These are phyloP conservation scores for Coccyzus lansbergi DNA, from an alignment of 2,797 vertebrate species.

Conservation along the genomic window DNA sequence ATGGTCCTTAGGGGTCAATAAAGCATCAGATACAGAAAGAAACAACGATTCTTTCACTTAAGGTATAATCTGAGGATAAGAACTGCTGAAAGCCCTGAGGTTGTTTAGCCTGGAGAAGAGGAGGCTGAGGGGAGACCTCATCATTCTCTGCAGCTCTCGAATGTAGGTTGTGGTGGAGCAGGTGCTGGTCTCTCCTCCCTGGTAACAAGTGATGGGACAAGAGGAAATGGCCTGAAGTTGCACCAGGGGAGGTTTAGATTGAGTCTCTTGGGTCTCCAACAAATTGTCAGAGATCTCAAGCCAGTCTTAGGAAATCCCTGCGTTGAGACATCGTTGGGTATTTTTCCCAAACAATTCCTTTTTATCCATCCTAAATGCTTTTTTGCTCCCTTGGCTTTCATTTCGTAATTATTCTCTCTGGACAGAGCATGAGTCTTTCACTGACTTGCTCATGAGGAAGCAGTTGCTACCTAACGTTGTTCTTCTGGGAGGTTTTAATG, in stretches of 20 bases:
- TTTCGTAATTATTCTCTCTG: constrained; percentile 23
- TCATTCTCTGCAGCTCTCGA: no score
- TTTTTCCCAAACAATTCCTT: not conserved
- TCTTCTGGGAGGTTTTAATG: not conserved
- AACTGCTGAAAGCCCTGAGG: no score
- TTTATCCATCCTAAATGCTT: not conserved
- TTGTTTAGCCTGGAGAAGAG: no score
- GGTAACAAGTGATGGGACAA: no score
- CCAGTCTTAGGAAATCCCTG: not conserved
- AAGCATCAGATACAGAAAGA: not conserved
- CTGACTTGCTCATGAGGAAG: not conserved
- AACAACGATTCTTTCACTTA: not conserved
- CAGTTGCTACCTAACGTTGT: not conserved
- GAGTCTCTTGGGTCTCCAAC: not conserved
- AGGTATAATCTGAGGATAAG: not conserved
- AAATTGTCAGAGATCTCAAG: not conserved
- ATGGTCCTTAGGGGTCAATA: not conserved
- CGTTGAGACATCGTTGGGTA: not conserved
- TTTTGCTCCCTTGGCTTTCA: not conserved
- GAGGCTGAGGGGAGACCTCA: no score
- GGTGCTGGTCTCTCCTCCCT: no score
- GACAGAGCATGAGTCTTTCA: not conserved
- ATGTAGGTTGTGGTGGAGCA: no score
- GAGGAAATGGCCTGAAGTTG: no score
- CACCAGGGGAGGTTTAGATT: no score